A percentile compares a stretch with the other conserved stretches of the same genome.
These are phyloP conservation scores for Drosophila suzukii DNA, from an alignment of 1,140 invertebrate species.

Conservation along the genomic window DNA sequence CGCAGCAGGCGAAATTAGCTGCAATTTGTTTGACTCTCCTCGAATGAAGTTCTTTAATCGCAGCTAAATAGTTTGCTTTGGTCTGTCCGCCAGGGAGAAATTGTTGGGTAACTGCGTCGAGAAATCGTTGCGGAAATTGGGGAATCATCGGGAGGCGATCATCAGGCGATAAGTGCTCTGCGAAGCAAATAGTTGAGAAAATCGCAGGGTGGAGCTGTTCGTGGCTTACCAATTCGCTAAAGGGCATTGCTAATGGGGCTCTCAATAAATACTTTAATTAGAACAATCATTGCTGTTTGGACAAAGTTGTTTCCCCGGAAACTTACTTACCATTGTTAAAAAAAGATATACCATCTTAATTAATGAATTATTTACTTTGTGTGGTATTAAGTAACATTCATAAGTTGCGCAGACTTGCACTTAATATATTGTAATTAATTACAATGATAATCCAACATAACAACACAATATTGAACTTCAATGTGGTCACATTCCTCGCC, in stretches of 20 bases:
- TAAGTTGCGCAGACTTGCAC: background rate
- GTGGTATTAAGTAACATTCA: no score
- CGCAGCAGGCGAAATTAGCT: conserved; percentile 31
- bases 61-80: conserved; percentile 40
- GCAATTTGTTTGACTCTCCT: conserved; percentile 21
- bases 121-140: conserved; percentile 24
- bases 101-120: conserved; percentile 17
- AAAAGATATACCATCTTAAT: no score
- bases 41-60: conserved; percentile 33
- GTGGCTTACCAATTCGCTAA: background rate
- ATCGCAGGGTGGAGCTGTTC: conserved; percentile 13
- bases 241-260: conserved; percentile 4
- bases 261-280: background rate
- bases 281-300: background rate
- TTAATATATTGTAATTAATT: conserved; percentile 15
- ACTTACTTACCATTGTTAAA: no score
- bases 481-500: conserved; percentile 20
- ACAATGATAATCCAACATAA: conserved; percentile 5
- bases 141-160: conserved; percentile 13
- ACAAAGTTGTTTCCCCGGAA: background rate
- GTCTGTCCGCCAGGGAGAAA: conserved; percentile 20
- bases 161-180: conserved; percentile 33
- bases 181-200: conserved; percentile 17
- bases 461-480: conserved; percentile 26
- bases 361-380: no score